These are phyloP conservation scores for Chlorodrepanis virens DNA, from an alignment of 2,113 vertebrate species.

Conservation along the genomic window DNA sequence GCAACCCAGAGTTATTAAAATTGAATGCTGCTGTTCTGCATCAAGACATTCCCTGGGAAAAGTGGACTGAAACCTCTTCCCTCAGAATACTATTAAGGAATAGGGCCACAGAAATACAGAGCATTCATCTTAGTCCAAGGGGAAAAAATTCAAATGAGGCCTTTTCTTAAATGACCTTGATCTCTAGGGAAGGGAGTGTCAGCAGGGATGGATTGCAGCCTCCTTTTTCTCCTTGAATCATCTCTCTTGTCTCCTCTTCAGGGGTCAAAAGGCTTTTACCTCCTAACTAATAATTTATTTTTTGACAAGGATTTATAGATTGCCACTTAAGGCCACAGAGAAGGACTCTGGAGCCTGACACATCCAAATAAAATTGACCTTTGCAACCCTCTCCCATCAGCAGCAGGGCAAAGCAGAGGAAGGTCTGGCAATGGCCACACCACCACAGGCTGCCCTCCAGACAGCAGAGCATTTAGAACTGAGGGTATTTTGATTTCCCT, in stretches of 20 bases:
- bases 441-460: neutral
- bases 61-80: neutral
- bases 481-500: neutral
- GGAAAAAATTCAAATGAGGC: neutral
- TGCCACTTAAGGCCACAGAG: rapidly evolving
- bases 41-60: neutral
- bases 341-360: neutral
- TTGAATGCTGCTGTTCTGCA: neutral
- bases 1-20: neutral
- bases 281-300: neutral
- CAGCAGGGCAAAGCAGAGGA: neutral
- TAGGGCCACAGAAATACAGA: neutral
- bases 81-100: neutral
- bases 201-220: neutral
- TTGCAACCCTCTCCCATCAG: neutral
- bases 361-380: neutral
- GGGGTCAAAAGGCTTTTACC: neutral
- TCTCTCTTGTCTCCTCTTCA: neutral
- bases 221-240: neutral
- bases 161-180: neutral
- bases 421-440: neutral
- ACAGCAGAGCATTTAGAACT: neutral
- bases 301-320: neutral
- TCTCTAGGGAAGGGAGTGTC: neutral
- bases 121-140: neutral